These are phyloP conservation scores for Omphaloscelis lunosa DNA, from an alignment of 2,888 invertebrate species.

Conservation along the genomic window DNA sequence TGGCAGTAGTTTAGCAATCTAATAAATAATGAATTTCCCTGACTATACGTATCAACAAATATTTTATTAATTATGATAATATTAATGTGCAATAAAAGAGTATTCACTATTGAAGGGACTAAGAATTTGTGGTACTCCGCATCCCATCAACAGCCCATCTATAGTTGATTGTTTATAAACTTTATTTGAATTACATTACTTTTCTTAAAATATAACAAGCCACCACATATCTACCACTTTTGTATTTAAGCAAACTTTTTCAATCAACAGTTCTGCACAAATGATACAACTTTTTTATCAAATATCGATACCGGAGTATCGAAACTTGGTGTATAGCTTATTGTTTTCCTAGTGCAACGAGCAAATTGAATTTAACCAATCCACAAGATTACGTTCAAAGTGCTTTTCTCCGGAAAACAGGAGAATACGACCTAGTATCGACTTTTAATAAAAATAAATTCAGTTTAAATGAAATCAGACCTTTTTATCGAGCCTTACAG, in stretches of 20 bases:
- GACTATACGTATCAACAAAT: neutral
- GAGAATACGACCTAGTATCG: constrained; percentile 53
- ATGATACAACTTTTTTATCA: constrained; percentile 64
- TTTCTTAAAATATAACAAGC: neutral
- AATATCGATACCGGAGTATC: constrained; percentile 66
- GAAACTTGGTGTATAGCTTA: constrained; percentile 72
- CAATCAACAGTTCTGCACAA: constrained; percentile 51
- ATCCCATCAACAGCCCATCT: neutral
- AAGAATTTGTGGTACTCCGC: neutral
- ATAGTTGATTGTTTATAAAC: neutral
- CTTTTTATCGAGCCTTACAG: constrained; percentile 63
- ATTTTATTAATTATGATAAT: neutral
- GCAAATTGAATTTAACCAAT: constrained; percentile 78
- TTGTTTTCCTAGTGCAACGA: constrained; percentile 74
- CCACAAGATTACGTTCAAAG: constrained; percentile 72
- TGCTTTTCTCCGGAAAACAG: constrained; percentile 56
- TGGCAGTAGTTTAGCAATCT: too few relatives aligned
- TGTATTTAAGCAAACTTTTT: constrained; percentile 40
- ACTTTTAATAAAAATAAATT: constrained; percentile 68
- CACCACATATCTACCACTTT: neutral
- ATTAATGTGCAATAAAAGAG: neutral
- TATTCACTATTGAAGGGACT: neutral
- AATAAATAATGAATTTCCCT: too few relatives aligned
- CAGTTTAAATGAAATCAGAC: constrained; percentile 66
- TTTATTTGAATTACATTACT: neutral